These are phyloP conservation scores for Drosophila cognata DNA, from an alignment of 2,888 invertebrate species.

Conservation along the genomic window DNA sequence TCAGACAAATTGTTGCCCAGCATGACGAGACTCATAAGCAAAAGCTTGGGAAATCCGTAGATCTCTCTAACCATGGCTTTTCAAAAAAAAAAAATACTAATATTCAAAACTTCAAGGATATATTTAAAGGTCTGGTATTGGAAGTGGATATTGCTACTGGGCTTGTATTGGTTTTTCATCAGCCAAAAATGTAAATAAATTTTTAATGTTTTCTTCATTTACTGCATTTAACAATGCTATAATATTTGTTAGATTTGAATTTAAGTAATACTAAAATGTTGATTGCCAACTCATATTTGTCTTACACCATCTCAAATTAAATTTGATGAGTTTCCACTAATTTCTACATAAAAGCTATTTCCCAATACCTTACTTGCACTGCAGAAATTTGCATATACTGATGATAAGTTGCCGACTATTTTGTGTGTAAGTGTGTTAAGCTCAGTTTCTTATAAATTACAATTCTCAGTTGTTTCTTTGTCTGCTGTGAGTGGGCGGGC, in stretches of 20 bases:
- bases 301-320: not conserved
- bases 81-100: not conserved
- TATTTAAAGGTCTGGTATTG: not conserved
- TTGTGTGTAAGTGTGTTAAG: not conserved
- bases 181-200: not conserved
- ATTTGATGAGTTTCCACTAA: not conserved
- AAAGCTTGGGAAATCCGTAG: not conserved
- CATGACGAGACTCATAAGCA: not conserved
- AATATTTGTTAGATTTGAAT: not conserved
- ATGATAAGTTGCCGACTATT: not conserved
- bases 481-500: constrained; percentile 1
- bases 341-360: not conserved
- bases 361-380: not conserved
- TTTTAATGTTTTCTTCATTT: not conserved
- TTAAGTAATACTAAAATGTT: not conserved
- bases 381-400: not conserved
- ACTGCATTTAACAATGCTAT: not conserved
- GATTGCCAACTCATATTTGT: not conserved
- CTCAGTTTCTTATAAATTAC: not conserved
- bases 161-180: not conserved
- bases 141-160: not conserved
- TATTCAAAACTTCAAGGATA: not conserved
- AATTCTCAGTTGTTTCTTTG: constrained; percentile 3
- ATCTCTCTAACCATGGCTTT: not conserved
- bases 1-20: not conserved